phyloP scores from a whole-genome alignment of 2,888 invertebrate species.

The Tenthredo scrophulariae region DNA sequence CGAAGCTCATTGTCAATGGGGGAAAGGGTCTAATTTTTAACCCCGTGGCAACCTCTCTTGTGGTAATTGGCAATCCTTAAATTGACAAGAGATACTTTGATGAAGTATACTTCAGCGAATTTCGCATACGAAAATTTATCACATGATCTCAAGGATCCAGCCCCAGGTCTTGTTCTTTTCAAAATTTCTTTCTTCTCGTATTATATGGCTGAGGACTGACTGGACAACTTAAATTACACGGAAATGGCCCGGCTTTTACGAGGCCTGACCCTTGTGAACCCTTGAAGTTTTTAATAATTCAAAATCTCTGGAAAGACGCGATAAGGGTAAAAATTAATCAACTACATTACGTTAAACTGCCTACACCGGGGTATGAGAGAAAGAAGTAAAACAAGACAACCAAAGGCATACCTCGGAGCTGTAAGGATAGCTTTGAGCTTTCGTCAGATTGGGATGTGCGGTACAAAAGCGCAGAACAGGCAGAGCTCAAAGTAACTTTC shows the following conservation, averaged over 20 bases:
- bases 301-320: not conserved
- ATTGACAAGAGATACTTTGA: not conserved
- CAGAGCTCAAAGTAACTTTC: slow-evolving; percentile 48
- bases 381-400: not conserved
- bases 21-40: not conserved
- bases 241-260: slow-evolving; percentile 9
- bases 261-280: slow-evolving; percentile 28
- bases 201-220: not conserved
- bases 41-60: not conserved
- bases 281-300: slow-evolving; percentile 48
- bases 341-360: not conserved
- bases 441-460: slow-evolving; percentile 23
- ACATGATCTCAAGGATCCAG: no score
- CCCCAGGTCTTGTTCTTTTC: no score
- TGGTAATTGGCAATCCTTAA: not conserved
- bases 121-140: no score
- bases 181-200: no score
- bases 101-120: not conserved
- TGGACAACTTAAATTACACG: not conserved
- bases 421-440: slow-evolving; percentile 32
- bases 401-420: slow-evolving; percentile 25
- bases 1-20: not conserved
- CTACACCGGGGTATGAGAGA: not conserved
- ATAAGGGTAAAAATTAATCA: slow-evolving; percentile 31
- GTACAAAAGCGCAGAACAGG: slow-evolving; percentile 24